A percentile compares a stretch with the other conserved stretches of the same genome.
These are phyloP conservation scores for Balearica regulorum DNA, from an alignment of 2,797 vertebrate genomes.

Conservation along the genomic window DNA sequence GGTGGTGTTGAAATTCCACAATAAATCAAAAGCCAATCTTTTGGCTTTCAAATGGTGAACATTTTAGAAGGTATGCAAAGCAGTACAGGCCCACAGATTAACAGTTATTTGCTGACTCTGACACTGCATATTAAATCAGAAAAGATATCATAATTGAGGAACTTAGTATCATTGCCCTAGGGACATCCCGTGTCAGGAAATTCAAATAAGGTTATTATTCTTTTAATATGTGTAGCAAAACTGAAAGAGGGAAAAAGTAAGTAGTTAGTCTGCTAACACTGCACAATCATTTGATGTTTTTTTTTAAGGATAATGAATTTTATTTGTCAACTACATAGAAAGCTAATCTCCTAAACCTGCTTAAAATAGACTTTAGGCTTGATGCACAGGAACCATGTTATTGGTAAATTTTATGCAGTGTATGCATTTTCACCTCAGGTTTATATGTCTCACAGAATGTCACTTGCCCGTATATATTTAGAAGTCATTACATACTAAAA, in stretches of 20 bases:
- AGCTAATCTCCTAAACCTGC: background rate
- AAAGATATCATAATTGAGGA: background rate
- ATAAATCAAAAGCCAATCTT: background rate
- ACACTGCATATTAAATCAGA: background rate
- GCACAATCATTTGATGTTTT: background rate
- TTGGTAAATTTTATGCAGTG: background rate
- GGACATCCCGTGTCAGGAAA: background rate
- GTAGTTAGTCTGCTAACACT: background rate
- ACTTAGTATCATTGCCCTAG: background rate
- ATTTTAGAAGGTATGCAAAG: background rate
- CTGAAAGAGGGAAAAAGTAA: background rate
- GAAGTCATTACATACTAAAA: background rate
- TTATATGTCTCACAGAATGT: background rate
- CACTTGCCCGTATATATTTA: background rate
- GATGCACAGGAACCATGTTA: background rate
- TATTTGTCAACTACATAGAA: background rate
- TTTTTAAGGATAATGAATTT: background rate
- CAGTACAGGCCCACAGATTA: background rate
- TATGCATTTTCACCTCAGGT: background rate
- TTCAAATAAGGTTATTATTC: background rate
- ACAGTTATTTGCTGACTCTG: background rate
- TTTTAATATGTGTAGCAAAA: background rate
- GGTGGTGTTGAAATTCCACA: background rate
- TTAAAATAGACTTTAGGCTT: background rate
- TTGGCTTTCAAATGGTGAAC: background rate